Evolutionary conservation across 2,113 vertebrate genomes (phyloP).

Genomic region (Dicentrarchus labrax): DNA sequence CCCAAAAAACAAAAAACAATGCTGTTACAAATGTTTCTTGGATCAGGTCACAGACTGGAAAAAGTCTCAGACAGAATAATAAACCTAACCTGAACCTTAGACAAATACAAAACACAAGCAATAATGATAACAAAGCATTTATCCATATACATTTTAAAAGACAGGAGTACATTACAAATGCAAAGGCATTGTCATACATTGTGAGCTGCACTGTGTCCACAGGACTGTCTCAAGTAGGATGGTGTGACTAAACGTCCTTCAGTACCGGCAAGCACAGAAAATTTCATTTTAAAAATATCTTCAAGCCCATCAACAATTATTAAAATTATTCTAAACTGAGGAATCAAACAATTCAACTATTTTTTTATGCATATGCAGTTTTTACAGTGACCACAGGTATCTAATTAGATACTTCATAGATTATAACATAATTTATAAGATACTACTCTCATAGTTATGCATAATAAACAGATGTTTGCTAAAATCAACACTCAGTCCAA

Average conservation of each 20-base stretch:
- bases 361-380: not conserved
- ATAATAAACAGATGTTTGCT: not conserved
- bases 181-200: conserved; percentile 33
- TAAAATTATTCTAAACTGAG: not conserved
- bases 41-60: not conserved
- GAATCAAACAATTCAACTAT: conserved; percentile 12
- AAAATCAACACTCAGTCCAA: not conserved
- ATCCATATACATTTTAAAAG: conserved; percentile 19
- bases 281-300: conserved; percentile 1
- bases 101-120: conserved; percentile 32
- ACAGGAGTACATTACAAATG: conserved; percentile 21
- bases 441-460: not conserved
- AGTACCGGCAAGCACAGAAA: conserved; percentile 3
- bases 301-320: not conserved
- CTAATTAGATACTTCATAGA: conserved; percentile 8
- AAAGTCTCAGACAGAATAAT: not conserved
- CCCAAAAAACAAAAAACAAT: not conserved
- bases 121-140: conserved; percentile 12
- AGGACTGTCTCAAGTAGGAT: conserved; percentile 31
- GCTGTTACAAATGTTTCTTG: not conserved
- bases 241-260: conserved; percentile 11
- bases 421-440: not conserved
- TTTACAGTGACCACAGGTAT: conserved; percentile 28
- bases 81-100: conserved; percentile 7
- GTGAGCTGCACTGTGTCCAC: conserved; percentile 52